Conservation (phyloP, 2,888 invertebrate genomes). For the Amphipoea lucens region DNA sequence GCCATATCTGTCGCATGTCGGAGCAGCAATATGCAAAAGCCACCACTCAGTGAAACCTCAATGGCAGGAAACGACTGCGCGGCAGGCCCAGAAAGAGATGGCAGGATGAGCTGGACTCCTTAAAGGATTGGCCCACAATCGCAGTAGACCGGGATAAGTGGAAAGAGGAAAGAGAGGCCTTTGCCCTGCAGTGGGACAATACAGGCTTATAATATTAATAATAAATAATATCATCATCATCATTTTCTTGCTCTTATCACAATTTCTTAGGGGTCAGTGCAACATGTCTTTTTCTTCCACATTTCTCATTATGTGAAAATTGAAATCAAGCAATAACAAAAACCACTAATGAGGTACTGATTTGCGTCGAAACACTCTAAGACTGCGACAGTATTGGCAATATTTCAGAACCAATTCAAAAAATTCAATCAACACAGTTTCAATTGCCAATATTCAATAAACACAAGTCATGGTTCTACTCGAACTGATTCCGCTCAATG, state of each 20-base stretch:
- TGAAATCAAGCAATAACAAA: background rate
- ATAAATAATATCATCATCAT: background rate
- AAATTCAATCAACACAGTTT: too few relatives aligned
- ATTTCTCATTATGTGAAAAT: background rate
- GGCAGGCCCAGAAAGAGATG: background rate
- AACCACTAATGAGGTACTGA: background rate
- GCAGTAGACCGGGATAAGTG: too few relatives aligned
- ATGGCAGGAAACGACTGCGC: background rate
- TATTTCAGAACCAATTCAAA: conserved; percentile 6
- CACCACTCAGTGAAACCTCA: too few relatives aligned
- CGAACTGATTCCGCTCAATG: conserved; percentile 70
- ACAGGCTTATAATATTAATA: too few relatives aligned
- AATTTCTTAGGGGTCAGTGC: background rate
- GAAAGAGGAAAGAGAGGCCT: background rate
- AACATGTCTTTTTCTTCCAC: background rate
- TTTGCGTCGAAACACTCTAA: conserved; percentile 4
- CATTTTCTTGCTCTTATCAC: background rate
- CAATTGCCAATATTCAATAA: conserved; percentile 12
- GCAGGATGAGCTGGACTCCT: background rate
- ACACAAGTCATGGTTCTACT: conserved; percentile 50
- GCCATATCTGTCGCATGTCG: too few relatives aligned
- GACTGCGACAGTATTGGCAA: conserved; percentile 11
- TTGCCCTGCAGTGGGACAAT: background rate
- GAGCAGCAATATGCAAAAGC: too few relatives aligned
- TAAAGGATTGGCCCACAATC: too few relatives aligned